Percentiles rank a stretch among this genome's conserved stretches.
Conservation (phyloP, 2,888 invertebrate genomes). For the Cyrtodaria siliqua region DNA sequence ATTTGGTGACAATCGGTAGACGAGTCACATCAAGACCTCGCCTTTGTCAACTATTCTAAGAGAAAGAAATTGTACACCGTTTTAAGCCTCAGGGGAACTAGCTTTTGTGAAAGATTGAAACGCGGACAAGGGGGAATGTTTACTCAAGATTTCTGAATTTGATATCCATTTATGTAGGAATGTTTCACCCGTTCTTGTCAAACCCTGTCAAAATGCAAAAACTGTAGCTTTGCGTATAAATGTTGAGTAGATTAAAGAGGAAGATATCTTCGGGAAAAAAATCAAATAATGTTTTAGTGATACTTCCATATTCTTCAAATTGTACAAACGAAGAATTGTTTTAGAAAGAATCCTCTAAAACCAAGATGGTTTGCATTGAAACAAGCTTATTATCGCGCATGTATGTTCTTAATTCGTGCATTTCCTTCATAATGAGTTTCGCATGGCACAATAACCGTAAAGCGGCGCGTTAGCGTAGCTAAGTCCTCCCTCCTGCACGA, state of each 20-base stretch:
- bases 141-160: conserved; percentile 58
- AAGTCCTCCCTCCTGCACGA: too few relatives aligned
- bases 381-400: too few relatives aligned
- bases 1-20: conserved; percentile 40
- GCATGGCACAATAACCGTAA: too few relatives aligned
- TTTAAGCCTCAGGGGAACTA: conserved; percentile 37
- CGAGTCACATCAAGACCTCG: conserved; percentile 35
- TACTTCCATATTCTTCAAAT: too few relatives aligned
- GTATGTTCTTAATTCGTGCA: too few relatives aligned
- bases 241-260: conserved; percentile 2
- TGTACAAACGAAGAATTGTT: too few relatives aligned
- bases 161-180: conserved; percentile 45
- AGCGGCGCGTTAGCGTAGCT: too few relatives aligned
- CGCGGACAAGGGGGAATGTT: conserved; percentile 52
- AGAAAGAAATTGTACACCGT: conserved; percentile 50
- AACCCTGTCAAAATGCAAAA: conserved; percentile 55
- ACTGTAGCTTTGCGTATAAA: background rate
- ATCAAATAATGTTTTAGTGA: too few relatives aligned
- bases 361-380: too few relatives aligned
- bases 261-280: too few relatives aligned
- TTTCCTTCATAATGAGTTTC: too few relatives aligned
- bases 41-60: conserved; percentile 35
- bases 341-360: too few relatives aligned
- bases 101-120: conserved; percentile 41
- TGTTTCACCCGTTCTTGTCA: conserved; percentile 39